phyloP scores from a whole-genome alignment of 2,113 vertebrate genomes.

The Ceyx cyanopectus region DNA sequence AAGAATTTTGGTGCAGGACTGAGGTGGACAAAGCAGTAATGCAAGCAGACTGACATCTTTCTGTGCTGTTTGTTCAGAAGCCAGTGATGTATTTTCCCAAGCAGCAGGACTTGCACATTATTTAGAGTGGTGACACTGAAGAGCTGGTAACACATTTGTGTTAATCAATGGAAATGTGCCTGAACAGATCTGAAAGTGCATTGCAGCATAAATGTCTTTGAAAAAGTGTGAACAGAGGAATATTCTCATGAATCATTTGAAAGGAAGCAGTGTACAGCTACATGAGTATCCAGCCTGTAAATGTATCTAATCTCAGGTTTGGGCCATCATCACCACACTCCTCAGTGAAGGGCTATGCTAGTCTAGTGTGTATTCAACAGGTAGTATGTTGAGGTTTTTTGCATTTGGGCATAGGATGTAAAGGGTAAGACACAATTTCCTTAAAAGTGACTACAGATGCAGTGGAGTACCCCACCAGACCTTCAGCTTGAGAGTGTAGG shows the following conservation, averaged over 20 bases:
- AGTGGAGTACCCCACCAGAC: neutral
- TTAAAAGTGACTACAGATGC: neutral
- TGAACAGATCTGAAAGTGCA: neutral
- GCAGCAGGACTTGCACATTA: neutral
- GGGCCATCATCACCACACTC: neutral
- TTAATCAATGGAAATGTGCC: neutral
- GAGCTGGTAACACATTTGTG: neutral
- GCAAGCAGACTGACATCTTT: neutral
- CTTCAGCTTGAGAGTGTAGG: neutral
- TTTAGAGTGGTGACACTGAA: neutral
- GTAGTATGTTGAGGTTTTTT: neutral
- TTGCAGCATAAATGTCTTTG: neutral
- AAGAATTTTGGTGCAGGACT: neutral
- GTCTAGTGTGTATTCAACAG: neutral
- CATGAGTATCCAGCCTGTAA: neutral
- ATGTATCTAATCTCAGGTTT: neutral
- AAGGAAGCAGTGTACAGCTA: neutral
- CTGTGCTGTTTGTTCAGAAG: neutral
- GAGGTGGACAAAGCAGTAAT: neutral
- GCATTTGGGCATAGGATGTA: neutral
- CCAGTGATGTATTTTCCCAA: neutral
- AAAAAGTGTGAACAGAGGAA: neutral
- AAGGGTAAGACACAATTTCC: neutral
- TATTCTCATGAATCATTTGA: neutral
- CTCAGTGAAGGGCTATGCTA: neutral